These are phyloP conservation scores for Agrochola circellaris DNA, from an alignment of 2,888 invertebrate species.

Conservation along the genomic window DNA sequence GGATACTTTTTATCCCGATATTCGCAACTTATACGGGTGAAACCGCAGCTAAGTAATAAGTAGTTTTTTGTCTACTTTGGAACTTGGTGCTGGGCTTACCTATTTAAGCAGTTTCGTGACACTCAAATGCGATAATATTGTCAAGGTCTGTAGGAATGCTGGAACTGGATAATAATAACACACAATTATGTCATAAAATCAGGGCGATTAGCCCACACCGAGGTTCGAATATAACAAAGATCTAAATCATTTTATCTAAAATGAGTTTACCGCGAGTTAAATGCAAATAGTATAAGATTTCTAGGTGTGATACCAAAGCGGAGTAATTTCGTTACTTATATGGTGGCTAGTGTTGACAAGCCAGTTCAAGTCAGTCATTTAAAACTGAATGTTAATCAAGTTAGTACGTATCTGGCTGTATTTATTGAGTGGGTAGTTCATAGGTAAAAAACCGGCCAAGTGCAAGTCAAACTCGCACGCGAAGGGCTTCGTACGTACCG, in stretches of 20 bases:
- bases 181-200: conserved; percentile 45
- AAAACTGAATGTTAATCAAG: conserved; percentile 61
- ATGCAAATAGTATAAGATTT: conserved; percentile 50
- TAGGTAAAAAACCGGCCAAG: conserved; percentile 14
- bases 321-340: conserved; percentile 63
- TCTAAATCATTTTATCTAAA: conserved; percentile 22
- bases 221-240: conserved; percentile 38
- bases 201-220: conserved; percentile 29
- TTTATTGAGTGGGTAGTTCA: conserved; percentile 53
- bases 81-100: neutral
- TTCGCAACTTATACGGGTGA: too few relatives aligned
- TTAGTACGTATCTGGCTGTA: conserved; percentile 44
- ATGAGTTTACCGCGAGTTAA: conserved; percentile 34
- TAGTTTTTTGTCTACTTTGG: neutral
- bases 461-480: too few relatives aligned
- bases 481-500: too few relatives aligned
- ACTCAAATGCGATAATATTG: conserved; percentile 15
- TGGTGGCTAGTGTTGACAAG: conserved; percentile 64
- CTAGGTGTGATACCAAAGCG: conserved; percentile 58
- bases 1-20: too few relatives aligned
- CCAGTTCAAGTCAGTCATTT: conserved; percentile 60
- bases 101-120: conserved; percentile 26
- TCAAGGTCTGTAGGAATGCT: conserved; percentile 17
- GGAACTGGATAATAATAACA: conserved; percentile 19
- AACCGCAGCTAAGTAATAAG: neutral